A percentile compares a stretch with the other conserved stretches of the same genome.
Evolutionary conservation across 2,113 vertebrate genomes (phyloP).

Genomic region (Syngnathus floridae): DNA sequence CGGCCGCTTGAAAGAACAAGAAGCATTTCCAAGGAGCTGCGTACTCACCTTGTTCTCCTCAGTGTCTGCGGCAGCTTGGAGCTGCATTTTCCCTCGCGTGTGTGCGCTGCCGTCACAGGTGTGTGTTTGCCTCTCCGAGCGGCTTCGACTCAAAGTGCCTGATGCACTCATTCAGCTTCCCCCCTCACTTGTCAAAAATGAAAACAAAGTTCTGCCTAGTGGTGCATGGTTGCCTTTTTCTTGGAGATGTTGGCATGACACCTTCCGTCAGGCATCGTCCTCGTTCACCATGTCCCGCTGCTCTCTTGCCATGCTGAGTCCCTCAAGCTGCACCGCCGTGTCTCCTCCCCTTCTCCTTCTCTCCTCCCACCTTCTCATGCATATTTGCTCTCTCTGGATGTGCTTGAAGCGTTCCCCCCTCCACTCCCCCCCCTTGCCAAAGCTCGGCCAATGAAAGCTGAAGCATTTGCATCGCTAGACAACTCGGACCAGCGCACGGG

Average conservation of each 20-base stretch:
- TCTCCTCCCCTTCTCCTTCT: conserved; percentile 45
- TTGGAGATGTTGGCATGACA: conserved; percentile 18
- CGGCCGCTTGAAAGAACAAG: not conserved
- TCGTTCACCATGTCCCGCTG: conserved; percentile 24
- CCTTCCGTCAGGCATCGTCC: conserved; percentile 17
- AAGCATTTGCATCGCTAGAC: too few species aligned
- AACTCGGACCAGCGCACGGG: too few species aligned
- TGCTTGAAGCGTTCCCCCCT: conserved; percentile 32
- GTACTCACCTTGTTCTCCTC: conserved; percentile 62
- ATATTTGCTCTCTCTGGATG: conserved; percentile 53
- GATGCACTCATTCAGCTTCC: conserved; percentile 55
- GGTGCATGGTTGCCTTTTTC: conserved; percentile 30
- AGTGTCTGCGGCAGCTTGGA: conserved; percentile 45
- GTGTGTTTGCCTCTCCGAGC: conserved; percentile 47
- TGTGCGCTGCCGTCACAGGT: conserved; percentile 20
- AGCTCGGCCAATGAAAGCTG: too few species aligned
- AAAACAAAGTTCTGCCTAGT: conserved; percentile 28
- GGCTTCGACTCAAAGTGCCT: conserved; percentile 33
- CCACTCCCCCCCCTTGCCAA: too few species aligned
- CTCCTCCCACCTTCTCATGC: conserved; percentile 26
- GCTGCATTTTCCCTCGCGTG: conserved; percentile 58
- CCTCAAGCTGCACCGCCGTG: conserved; percentile 30
- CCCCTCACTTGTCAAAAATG: conserved; percentile 28
- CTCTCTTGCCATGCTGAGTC: conserved; percentile 36
- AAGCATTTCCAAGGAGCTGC: not conserved